Conservation (phyloP, 2,888 invertebrate species). For the Eupithecia abbreviata region DNA sequence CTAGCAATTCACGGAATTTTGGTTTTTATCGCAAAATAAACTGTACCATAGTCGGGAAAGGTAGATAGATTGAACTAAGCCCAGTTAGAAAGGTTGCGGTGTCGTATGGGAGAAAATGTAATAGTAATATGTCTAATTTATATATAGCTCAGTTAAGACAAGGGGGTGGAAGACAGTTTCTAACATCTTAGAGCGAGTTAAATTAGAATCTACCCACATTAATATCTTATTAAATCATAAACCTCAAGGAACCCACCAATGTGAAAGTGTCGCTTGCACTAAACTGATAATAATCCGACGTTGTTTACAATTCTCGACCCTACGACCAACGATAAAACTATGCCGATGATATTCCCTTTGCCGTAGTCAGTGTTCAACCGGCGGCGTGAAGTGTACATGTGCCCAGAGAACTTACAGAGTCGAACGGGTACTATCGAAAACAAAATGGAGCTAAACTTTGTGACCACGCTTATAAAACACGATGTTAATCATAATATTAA, state of each 20-base stretch:
- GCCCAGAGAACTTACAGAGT: constrained; percentile 34
- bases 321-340: constrained; percentile 64
- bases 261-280: constrained; percentile 36
- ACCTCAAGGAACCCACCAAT: constrained; percentile 8
- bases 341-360: constrained; percentile 62
- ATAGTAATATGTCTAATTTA: no score
- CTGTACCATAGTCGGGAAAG: no score
- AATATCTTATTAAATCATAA: not conserved
- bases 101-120: no score
- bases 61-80: no score
- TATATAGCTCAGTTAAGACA: not conserved
- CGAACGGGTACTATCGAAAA: constrained; percentile 39
- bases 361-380: constrained; percentile 58
- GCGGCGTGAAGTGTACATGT: constrained; percentile 56
- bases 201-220: not conserved
- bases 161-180: not conserved
- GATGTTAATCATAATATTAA: constrained; percentile 81
- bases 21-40: no score
- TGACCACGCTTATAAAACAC: constrained; percentile 75
- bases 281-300: constrained; percentile 49
- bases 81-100: no score
- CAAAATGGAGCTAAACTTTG: constrained; percentile 77
- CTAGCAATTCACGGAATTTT: no score
- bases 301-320: constrained; percentile 61
- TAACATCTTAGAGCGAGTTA: not conserved